Percentiles rank a stretch among this genome's conserved stretches.
Conservation (phyloP, 2,797 vertebrate species). For the Graptemys geographica region DNA sequence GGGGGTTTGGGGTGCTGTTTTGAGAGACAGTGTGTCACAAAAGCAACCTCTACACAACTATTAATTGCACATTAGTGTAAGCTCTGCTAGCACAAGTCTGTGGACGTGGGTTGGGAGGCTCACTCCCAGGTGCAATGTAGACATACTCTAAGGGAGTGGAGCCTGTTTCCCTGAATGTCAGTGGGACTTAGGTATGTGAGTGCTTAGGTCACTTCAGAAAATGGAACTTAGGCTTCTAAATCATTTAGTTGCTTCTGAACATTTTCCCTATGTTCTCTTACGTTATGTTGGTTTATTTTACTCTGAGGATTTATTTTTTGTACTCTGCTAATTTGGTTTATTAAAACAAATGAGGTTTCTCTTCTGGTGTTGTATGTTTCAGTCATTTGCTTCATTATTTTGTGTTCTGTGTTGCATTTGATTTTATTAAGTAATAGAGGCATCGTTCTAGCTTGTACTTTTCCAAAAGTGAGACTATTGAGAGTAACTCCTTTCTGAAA, state of each 20-base stretch:
- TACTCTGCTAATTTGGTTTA: neutral
- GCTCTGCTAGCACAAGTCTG: neutral
- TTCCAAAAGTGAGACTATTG: neutral
- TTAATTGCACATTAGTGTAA: neutral
- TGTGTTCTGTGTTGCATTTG: neutral
- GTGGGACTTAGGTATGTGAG: neutral
- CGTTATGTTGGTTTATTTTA: slow-evolving; percentile 12
- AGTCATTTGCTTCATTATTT: neutral
- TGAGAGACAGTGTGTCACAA: neutral
- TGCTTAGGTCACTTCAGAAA: neutral
- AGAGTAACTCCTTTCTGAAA: neutral
- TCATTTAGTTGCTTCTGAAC: neutral
- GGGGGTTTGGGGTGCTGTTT: neutral
- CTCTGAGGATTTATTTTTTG: neutral
- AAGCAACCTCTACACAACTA: neutral
- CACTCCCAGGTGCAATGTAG: too few species aligned
- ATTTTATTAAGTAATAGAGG: neutral
- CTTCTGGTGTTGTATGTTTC: neutral
- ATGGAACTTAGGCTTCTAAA: neutral
- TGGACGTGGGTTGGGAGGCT: too few species aligned
- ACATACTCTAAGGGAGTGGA: too few species aligned
- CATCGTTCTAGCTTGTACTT: neutral
- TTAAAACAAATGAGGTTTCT: neutral
- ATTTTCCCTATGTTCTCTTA: neutral
- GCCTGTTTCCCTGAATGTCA: neutral